phyloP scores from a whole-genome alignment of 2,113 vertebrate genomes.

The Cepphus grylle region DNA sequence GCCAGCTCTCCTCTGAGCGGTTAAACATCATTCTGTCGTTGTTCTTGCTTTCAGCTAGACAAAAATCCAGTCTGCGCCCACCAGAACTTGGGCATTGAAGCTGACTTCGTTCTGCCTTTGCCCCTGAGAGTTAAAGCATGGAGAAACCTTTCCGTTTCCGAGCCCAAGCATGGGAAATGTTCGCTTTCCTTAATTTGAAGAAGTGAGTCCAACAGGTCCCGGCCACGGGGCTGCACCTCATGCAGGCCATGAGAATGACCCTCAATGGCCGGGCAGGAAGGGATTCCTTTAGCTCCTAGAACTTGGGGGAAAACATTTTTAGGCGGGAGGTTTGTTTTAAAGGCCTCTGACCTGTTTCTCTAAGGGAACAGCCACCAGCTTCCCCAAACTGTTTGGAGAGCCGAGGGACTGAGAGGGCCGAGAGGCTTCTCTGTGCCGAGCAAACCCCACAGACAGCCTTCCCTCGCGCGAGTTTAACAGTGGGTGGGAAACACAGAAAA shows the following conservation, averaged over 20 bases:
- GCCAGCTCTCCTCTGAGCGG: neutral
- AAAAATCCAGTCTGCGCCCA: constrained; percentile 1
- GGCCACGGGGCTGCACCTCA: neutral
- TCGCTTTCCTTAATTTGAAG: neutral
- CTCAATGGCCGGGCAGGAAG: neutral
- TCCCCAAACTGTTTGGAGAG: neutral
- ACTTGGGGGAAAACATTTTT: neutral
- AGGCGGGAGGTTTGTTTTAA: neutral
- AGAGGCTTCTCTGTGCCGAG: neutral
- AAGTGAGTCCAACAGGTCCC: neutral
- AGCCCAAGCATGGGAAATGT: neutral
- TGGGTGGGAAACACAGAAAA: constrained; percentile 12
- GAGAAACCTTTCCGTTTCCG: neutral
- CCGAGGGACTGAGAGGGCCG: neutral
- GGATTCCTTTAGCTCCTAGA: neutral
- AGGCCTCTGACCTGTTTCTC: neutral
- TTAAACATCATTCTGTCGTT: neutral
- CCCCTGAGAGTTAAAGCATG: neutral
- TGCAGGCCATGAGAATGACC: neutral
- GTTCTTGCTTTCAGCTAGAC: constrained; percentile 25
- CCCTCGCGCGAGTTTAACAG: neutral
- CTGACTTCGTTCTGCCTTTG: neutral
- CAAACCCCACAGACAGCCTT: neutral
- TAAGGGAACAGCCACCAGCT: neutral
- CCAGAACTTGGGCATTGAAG: neutral